Conservation (phyloP, 1,140 invertebrate species). For the Zaprionus davidi region DNA sequence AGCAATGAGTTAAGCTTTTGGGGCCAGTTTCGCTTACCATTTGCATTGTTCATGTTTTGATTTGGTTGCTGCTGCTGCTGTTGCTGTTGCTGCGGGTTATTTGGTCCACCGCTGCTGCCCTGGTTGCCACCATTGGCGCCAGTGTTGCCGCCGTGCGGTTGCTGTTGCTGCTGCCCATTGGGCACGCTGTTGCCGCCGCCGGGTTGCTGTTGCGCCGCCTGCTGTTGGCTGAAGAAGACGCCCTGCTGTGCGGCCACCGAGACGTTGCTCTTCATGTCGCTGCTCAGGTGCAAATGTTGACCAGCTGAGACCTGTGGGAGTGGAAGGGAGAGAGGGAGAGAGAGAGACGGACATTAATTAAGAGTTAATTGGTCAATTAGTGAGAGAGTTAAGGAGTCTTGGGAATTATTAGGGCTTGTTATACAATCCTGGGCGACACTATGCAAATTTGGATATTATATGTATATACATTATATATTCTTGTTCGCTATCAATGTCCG, state of each 20-base stretch:
- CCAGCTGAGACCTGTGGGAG: conserved; percentile 89
- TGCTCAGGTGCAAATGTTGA: conserved; percentile 90
- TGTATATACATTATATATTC: not conserved
- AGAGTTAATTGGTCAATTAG: not conserved
- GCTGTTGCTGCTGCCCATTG: conserved; percentile 59
- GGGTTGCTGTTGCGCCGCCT: conserved; percentile 67
- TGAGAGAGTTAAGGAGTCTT: not conserved
- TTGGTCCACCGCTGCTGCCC: conserved; percentile 61
- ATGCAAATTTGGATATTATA: not conserved
- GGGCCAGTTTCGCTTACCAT: conserved; percentile 54
- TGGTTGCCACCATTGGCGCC: conserved; percentile 74
- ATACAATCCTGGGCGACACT: too few relatives aligned
- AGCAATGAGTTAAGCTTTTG: not conserved
- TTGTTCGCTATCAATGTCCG: not conserved
- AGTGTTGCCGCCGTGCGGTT: conserved; percentile 67
- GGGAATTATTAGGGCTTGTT: too few relatives aligned
- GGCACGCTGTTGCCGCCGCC: conserved; percentile 55
- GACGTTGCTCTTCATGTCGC: conserved; percentile 88
- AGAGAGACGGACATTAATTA: not conserved
- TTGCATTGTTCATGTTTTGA: conserved; percentile 82
- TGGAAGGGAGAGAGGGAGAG: too few relatives aligned
- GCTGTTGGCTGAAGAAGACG: conserved; percentile 90
- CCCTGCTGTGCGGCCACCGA: conserved; percentile 91
- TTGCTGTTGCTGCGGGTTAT: conserved; percentile 49
- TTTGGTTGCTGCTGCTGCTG: conserved; percentile 83